phyloP scores from a whole-genome alignment of 2,113 vertebrate genomes.

The Dipodomys stephensi region DNA sequence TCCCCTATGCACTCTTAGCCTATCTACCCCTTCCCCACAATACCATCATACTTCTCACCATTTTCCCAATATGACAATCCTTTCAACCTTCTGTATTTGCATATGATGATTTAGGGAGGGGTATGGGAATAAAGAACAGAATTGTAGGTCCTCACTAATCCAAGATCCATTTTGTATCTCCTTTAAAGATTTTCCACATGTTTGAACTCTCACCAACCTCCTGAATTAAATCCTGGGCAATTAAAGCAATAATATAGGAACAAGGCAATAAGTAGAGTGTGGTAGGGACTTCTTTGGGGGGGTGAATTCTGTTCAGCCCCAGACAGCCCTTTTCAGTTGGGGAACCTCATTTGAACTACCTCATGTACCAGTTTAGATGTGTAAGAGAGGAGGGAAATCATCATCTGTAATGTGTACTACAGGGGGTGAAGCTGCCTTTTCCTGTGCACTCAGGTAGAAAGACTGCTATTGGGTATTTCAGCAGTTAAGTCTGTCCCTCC shows the following conservation, averaged over 20 bases:
- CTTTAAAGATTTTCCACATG: slow-evolving; percentile 1
- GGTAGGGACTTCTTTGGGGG: background rate
- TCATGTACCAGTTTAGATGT: background rate
- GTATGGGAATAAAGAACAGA: background rate
- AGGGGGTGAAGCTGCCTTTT: background rate
- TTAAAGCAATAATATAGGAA: background rate
- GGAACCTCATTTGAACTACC: slow-evolving; percentile 6
- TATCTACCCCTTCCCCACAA: no score
- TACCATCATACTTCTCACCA: background rate
- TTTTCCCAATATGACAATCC: background rate
- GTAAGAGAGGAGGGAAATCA: background rate
- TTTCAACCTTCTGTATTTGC: background rate
- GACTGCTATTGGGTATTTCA: background rate
- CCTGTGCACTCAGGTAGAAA: background rate
- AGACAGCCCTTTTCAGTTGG: background rate
- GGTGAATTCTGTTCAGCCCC: background rate
- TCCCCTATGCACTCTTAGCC: background rate
- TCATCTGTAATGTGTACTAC: background rate
- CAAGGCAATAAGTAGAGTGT: background rate
- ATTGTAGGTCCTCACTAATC: background rate
- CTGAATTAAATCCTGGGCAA: slow-evolving; percentile 11
- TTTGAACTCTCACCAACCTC: background rate
- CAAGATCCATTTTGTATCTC: background rate
- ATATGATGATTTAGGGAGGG: background rate
- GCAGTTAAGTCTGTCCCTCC: background rate